These are phyloP conservation scores for Teleiodes luculella DNA, from an alignment of 2,888 invertebrate genomes.

Conservation along the genomic window DNA sequence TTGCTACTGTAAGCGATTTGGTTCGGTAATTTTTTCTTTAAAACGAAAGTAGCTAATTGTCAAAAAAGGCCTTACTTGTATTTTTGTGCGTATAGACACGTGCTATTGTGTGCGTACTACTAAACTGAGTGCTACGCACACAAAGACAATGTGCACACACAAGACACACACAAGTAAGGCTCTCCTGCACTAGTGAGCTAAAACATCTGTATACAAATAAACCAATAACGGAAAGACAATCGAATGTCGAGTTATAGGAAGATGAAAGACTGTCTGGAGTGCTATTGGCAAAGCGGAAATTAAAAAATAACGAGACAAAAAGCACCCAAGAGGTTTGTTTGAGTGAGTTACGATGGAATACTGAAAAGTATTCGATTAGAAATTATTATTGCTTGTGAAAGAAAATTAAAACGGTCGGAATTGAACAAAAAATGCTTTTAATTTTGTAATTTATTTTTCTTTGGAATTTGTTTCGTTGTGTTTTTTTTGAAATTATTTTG, in stretches of 20 bases:
- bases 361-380: background rate
- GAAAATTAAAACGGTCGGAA: background rate
- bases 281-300: constrained; percentile 11
- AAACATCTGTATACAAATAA: background rate
- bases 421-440: background rate
- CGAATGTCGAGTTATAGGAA: background rate
- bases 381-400: background rate
- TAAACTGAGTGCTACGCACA: no score
- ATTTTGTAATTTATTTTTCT: background rate
- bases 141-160: no score
- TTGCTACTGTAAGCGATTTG: no score
- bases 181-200: background rate
- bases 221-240: background rate
- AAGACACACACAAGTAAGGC: no score
- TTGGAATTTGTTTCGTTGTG: no score
- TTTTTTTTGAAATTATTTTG: no score
- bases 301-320: constrained; percentile 10
- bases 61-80: no score
- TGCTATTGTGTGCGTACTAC: no score
- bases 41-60: no score
- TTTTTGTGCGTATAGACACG: background rate
- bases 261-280: background rate
- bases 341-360: background rate
- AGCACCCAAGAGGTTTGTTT: background rate
- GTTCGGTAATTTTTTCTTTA: no score